phyloP scores from a whole-genome alignment of 2,113 vertebrate species.

The Amblyornis subalaris region DNA sequence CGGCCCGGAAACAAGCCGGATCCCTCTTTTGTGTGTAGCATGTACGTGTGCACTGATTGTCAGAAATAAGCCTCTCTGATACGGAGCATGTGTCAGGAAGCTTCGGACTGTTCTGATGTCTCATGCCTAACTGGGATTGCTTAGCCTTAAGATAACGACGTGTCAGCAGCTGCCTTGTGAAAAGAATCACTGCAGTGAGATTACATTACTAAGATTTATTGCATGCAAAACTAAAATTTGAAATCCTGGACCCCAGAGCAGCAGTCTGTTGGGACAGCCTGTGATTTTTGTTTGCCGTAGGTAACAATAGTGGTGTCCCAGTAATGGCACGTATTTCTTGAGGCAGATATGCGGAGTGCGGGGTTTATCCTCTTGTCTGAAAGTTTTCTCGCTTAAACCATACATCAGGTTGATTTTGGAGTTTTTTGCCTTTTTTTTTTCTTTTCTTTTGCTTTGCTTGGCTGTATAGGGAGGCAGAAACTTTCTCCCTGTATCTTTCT shows the following conservation, averaged over 20 bases:
- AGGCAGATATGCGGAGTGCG: not conserved
- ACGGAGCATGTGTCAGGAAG: not conserved
- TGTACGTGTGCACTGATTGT: fast-evolving
- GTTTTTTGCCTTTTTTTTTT: not conserved
- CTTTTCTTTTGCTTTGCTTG: not conserved
- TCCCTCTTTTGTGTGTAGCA: fast-evolving
- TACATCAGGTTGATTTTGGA: not conserved
- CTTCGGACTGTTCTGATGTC: not conserved
- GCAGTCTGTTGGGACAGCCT: not conserved
- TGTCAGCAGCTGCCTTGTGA: not conserved
- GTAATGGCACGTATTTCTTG: no score
- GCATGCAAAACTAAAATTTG: not conserved
- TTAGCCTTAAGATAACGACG: fast-evolving
- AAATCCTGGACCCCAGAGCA: not conserved
- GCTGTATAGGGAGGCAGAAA: not conserved
- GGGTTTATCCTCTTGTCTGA: not conserved
- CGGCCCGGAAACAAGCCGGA: not conserved
- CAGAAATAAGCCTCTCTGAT: not conserved
- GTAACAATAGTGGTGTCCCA: not conserved
- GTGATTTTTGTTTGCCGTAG: not conserved
- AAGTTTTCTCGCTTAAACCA: not conserved
- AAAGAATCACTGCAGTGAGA: not conserved
- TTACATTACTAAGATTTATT: not conserved
- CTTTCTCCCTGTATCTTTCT: not conserved
- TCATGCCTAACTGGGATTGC: not conserved